These are phyloP conservation scores for Datnioides undecimradiatus DNA, from an alignment of 2,113 vertebrate species.

Conservation along the genomic window DNA sequence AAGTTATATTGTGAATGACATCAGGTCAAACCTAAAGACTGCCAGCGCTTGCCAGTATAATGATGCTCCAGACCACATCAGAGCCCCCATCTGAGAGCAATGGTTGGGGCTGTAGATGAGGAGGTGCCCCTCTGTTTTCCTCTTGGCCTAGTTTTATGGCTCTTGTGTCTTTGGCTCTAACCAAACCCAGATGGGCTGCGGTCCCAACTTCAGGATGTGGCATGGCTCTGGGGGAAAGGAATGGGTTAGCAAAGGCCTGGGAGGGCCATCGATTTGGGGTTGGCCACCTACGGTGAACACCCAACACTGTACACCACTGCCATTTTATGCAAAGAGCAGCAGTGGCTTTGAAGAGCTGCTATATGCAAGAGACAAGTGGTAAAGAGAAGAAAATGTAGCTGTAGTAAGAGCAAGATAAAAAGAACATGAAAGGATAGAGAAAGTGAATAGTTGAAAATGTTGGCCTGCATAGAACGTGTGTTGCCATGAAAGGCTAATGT, in stretches of 20 bases:
- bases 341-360: slow-evolving; percentile 30
- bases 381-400: slow-evolving; percentile 14
- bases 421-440: slow-evolving; percentile 17
- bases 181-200: slow-evolving; percentile 76
- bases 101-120: slow-evolving; percentile 64
- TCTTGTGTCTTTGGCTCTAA: slow-evolving; percentile 71
- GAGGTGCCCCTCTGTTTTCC: slow-evolving; percentile 70
- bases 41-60: slow-evolving; percentile 28
- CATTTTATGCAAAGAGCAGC: slow-evolving; percentile 21
- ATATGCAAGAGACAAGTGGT: slow-evolving; percentile 31
- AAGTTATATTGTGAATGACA: slow-evolving; percentile 30
- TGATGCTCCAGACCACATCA: slow-evolving; percentile 65
- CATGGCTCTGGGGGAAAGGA: slow-evolving; percentile 51
- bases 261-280: slow-evolving; percentile 60
- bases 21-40: slow-evolving; percentile 49
- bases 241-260: slow-evolving; percentile 54
- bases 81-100: slow-evolving; percentile 49
- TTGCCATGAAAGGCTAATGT: slow-evolving; percentile 32
- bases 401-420: not conserved
- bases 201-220: slow-evolving; percentile 80
- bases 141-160: slow-evolving; percentile 64
- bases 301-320: slow-evolving; percentile 37
- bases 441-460: slow-evolving; percentile 29
- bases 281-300: slow-evolving; percentile 68
- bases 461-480: slow-evolving; percentile 38